Base-by-base conservation (phyloP, 2,113 vertebrate species). In the Tachycineta bicolor region DNA sequence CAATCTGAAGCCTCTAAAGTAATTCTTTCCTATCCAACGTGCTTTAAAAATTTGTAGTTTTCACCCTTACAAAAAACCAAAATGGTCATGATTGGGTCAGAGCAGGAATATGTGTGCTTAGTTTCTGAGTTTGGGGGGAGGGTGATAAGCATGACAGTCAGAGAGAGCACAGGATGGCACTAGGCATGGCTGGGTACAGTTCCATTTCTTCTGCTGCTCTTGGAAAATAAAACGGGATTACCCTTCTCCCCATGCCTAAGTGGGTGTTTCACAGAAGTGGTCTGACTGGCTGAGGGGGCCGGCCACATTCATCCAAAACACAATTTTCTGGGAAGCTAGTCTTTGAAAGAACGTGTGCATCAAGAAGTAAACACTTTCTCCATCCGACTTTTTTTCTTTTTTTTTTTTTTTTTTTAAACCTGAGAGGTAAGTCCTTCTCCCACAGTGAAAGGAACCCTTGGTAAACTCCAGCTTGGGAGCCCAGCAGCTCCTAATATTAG, bases 121-220 rank as follows among this genome's bases (percentile, higher is more conserved):
- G 24, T 50, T 90, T 68, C 46, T 69, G 70, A 1, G 1, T 67
- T 65, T 3, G 5, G 59, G 22, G 41, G 24, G 90, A 74, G 5
- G 7, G 31, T 2, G 2, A 26, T n/a, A n/a, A 2, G 33, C 18
- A 33, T 4, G 6, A 43, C 0, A 4, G 37, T 46, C 24, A 71
- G 53, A 65, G 33, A 74, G 15, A 62, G 31, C 6, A 39, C 46
- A 52, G 2, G 4, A 26, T 23, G 11, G 33, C 34, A 24, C 15
- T 58, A 83, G 31, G 12, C 31, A 65, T 59, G 33, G 59, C 44
- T 67, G 20, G 21, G 56, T 75, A 71, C 14, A 59, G 28, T 39
- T 44, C 5, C 11, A 20, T 31, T 86, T 88, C 50, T 69, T 70
- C 75, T 83, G 20, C 28, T 64, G 59, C 6, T 34, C 43, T 47